These are phyloP conservation scores for Erythrocebus patas DNA, from an alignment of 2,113 vertebrate species.

Conservation along the genomic window DNA sequence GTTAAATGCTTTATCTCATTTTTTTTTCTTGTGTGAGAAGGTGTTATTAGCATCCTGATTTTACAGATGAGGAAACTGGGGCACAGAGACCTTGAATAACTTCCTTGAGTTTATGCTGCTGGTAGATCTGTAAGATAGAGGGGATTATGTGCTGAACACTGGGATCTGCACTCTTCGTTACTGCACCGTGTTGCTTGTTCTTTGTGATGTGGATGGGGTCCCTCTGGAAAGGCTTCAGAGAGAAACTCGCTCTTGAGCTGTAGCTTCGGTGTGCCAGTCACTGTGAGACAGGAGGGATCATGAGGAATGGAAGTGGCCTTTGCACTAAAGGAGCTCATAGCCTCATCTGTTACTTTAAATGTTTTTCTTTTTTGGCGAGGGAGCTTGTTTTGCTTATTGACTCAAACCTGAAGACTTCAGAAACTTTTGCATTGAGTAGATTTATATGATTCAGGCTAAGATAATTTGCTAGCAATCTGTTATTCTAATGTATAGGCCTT, in stretches of 20 bases:
- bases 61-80: constrained; percentile 30
- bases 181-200: neutral
- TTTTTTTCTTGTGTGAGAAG: neutral
- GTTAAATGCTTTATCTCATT: neutral
- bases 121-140: neutral
- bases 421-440: constrained; percentile 8
- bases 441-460: constrained; percentile 5
- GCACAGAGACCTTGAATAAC: neutral
- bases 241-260: neutral
- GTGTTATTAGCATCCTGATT: neutral
- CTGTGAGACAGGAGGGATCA: neutral
- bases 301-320: neutral
- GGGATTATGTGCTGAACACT: neutral
- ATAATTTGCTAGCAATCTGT: neutral
- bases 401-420: constrained; percentile 1
- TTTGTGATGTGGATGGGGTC: neutral
- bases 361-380: neutral
- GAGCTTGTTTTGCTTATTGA: constrained; percentile 23
- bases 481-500: neutral
- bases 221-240: neutral
- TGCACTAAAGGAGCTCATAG: neutral
- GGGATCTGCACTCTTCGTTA: neutral
- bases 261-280: neutral
- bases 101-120: neutral
- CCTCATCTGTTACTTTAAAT: neutral